Evolutionary conservation across 2,797 vertebrate genomes (phyloP), one percentile per base, ranked within the genome.

Genomic region (Sebastes minor): DNA sequence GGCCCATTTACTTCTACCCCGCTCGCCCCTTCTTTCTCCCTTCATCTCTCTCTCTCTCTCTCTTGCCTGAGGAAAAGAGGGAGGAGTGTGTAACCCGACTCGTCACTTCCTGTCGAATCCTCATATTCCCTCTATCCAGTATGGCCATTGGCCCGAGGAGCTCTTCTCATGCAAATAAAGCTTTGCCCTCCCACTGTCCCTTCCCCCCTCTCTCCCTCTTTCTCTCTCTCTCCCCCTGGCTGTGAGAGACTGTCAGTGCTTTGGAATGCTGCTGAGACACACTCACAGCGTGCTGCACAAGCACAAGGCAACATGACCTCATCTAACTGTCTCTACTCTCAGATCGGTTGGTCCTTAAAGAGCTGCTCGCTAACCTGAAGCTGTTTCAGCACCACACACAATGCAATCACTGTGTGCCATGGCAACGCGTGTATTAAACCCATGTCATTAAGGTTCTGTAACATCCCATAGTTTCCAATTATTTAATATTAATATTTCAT

Each of bases 61-160:
- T 30, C 76, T 25, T 56, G 65, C 75, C 84, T 60, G 55, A 74
- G 90, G 82, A 85, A 88, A 90, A 85, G 79, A 81, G 83, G 91
- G 92, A 84, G 90, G 91, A 88, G 89, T 20, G 59, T 87, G 91
- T 77, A 93, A 91, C 76, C 74, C 18, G 67, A 92, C 82, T 89
- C 89, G 76, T 92, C 90, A 92, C 87, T 92, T 94, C 91, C 90
- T 82, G 71, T 27, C 87, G 73, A 76, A 81, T 89, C 85, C 87
- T 86, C 72, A 88, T 78, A 87, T 87, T 88, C 87, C 82, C 85
- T 77, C 60, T 63, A 55, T 87, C 80, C 84, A 80, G 42, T 74
- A 74, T 61, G 79, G 72, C 78, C 84, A 88, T 84, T 92, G 85
- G 90, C 82, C 76, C 25, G 14, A 75, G 72, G 72, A 84, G 76